A percentile compares a stretch with the other conserved stretches of the same genome.
Conservation (phyloP, 2,888 invertebrate genomes). For the Synergus laeviventris region DNA sequence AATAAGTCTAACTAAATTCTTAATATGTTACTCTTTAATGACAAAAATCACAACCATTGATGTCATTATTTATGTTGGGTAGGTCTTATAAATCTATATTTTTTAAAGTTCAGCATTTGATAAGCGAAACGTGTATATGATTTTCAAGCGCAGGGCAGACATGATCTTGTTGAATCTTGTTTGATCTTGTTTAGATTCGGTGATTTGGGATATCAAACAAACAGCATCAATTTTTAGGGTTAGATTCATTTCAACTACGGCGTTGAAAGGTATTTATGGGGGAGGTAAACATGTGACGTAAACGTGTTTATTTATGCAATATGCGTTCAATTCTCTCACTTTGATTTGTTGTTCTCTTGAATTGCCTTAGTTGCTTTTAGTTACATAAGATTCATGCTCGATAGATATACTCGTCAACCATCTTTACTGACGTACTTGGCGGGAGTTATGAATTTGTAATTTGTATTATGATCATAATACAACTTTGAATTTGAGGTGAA, state of each 20-base stretch:
- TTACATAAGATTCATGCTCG: constrained; percentile 17
- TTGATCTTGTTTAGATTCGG: background rate
- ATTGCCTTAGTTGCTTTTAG: constrained; percentile 4
- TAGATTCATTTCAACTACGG: background rate
- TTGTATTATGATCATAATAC: no score
- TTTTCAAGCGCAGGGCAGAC: background rate
- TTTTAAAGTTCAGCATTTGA: background rate
- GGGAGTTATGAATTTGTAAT: constrained; percentile 17
- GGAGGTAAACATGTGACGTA: background rate
- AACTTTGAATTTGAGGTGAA: background rate
- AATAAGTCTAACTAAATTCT: background rate
- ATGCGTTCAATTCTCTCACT: background rate
- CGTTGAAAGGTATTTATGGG: background rate
- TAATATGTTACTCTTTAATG: background rate
- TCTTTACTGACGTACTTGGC: constrained; percentile 1
- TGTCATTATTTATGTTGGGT: background rate
- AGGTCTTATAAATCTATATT: background rate
- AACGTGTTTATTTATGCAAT: background rate
- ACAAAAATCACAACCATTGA: background rate
- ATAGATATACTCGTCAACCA: background rate
- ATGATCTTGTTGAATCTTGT: background rate
- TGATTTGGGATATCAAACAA: background rate
- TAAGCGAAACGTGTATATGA: background rate
- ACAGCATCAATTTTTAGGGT: background rate
- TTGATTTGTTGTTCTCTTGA: constrained; percentile 15